Evolutionary conservation across 2,113 vertebrate species (phyloP).

Genomic region (Esox niger): DNA sequence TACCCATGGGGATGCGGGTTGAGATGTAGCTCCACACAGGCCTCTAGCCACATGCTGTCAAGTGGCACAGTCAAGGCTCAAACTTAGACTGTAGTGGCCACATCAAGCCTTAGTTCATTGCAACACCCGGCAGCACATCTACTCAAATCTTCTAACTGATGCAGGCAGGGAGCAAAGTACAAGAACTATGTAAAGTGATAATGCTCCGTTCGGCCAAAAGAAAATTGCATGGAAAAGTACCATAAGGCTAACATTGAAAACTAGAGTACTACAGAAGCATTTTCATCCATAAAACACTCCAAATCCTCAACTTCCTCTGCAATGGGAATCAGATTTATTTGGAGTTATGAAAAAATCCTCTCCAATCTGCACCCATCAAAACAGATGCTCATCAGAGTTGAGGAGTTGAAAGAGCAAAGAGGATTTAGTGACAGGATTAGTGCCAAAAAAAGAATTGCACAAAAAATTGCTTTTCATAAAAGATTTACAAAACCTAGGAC

Average conservation of each 20-base stretch:
- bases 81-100: too few relatives aligned
- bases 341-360: slow-evolving; percentile 13
- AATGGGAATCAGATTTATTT: slow-evolving; percentile 12
- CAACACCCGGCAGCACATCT: too few relatives aligned
- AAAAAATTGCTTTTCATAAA: slow-evolving; percentile 10
- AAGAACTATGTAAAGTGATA: background rate
- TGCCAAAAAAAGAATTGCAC: slow-evolving; percentile 9
- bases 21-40: too few relatives aligned
- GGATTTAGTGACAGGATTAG: slow-evolving; percentile 27
- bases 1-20: too few relatives aligned
- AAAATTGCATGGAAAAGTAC: background rate
- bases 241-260: slow-evolving; percentile 1
- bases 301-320: slow-evolving; percentile 22
- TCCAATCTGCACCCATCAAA: slow-evolving; percentile 30
- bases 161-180: background rate
- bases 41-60: too few relatives aligned
- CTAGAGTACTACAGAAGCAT: background rate
- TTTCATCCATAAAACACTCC: background rate
- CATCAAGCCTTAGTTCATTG: too few relatives aligned
- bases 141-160: background rate
- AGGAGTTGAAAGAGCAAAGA: slow-evolving; percentile 20
- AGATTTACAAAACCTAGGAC: slow-evolving; percentile 3
- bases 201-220: background rate
- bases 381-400: slow-evolving; percentile 26
- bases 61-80: too few relatives aligned